Conservation (phyloP, 2,113 vertebrate genomes). For the Phrynosoma platyrhinos region DNA sequence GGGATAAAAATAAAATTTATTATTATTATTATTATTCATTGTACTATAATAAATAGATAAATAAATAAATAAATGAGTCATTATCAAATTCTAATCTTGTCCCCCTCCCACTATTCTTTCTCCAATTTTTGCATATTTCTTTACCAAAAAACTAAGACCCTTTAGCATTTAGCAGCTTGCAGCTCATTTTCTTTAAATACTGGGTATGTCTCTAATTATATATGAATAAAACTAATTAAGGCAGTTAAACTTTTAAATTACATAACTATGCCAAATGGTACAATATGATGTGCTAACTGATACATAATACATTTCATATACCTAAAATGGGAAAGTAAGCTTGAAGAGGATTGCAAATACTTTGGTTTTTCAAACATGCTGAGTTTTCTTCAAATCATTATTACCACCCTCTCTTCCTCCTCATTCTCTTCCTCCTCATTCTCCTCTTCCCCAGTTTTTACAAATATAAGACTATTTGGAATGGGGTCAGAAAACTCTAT, state of each 20-base stretch:
- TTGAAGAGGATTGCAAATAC: not conserved
- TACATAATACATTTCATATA: constrained; percentile 4
- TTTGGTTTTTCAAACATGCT: not conserved
- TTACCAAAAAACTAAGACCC: not conserved
- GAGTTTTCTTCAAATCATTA: not conserved
- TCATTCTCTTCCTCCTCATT: too few relatives aligned
- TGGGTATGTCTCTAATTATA: not conserved
- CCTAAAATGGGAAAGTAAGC: not conserved
- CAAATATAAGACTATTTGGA: too few relatives aligned
- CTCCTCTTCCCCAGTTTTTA: too few relatives aligned
- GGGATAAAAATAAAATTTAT: too few relatives aligned
- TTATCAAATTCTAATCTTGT: not conserved
- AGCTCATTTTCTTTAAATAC: not conserved
- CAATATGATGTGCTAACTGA: not conserved
- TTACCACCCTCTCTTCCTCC: too few relatives aligned
- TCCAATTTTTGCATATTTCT: not conserved
- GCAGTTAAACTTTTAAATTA: not conserved
- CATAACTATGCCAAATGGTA: not conserved
- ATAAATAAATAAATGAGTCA: not conserved
- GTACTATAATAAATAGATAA: not conserved
- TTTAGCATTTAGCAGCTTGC: not conserved
- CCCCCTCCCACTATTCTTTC: not conserved
- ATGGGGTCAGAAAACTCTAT: too few relatives aligned
- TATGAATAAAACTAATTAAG: not conserved
- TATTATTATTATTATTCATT: too few relatives aligned